Conservation (phyloP, 2,113 vertebrate species). For the Mustela lutreola region DNA sequence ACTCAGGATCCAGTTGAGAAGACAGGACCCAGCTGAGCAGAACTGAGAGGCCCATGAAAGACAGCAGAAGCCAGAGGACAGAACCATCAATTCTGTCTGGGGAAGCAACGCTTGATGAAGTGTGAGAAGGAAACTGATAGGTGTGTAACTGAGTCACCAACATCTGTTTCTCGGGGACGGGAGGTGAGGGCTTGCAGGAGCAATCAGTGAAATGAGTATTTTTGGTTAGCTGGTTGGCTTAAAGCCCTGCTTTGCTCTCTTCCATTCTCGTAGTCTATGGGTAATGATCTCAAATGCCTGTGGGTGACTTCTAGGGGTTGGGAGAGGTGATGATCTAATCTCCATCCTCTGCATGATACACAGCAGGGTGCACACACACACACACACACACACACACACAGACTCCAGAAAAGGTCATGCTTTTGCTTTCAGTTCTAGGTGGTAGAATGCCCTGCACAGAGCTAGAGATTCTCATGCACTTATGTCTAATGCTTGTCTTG, state of each 20-base stretch:
- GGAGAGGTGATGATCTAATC: background rate
- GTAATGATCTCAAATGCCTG: background rate
- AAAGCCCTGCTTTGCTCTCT: background rate
- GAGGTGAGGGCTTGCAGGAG: background rate
- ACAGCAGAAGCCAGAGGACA: background rate
- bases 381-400: too few species aligned
- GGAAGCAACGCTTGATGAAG: background rate
- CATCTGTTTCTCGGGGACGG: background rate
- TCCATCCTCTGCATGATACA: background rate
- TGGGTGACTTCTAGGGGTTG: background rate
- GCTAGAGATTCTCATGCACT: background rate
- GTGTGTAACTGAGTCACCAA: background rate
- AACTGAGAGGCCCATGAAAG: background rate
- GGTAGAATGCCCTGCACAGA: background rate
- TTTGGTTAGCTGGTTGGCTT: background rate
- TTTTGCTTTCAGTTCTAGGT: background rate
- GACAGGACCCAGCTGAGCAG: background rate
- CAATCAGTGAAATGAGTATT: background rate
- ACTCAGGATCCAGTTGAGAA: background rate
- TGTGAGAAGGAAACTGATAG: background rate
- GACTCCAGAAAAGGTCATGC: background rate
- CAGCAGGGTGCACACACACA: rapidly evolving
- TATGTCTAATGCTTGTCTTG: background rate
- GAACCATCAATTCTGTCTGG: background rate
- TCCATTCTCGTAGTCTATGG: background rate